These are phyloP conservation scores for Daphoenositta chrysoptera DNA, from an alignment of 2,113 vertebrate genomes.

Conservation along the genomic window DNA sequence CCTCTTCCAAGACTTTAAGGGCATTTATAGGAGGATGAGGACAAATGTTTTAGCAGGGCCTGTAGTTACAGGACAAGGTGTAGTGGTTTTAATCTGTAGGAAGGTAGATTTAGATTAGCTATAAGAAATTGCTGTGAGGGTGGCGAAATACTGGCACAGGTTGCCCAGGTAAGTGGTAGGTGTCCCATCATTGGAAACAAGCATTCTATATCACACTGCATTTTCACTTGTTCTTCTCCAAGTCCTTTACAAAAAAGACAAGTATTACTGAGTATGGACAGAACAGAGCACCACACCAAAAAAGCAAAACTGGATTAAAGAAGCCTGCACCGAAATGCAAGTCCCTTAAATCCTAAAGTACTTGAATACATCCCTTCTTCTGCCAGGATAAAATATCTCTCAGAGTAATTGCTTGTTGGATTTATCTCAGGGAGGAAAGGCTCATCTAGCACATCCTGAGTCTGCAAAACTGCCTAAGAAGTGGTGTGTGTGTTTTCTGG, in stretches of 20 bases:
- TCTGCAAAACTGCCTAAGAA: background rate
- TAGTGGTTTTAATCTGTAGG: background rate
- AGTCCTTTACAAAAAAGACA: background rate
- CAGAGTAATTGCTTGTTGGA: background rate
- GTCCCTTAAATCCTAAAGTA: background rate
- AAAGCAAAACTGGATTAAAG: background rate
- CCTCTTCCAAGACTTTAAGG: background rate
- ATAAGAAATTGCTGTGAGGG: background rate
- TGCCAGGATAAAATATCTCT: background rate
- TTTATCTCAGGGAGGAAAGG: background rate
- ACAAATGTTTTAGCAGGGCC: background rate
- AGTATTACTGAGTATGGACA: background rate
- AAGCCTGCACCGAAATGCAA: background rate
- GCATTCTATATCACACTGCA: background rate
- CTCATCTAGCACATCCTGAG: background rate
- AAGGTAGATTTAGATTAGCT: background rate
- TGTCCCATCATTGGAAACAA: background rate
- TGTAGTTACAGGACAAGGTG: background rate
- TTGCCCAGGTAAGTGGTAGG: background rate
- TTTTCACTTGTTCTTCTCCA: background rate
- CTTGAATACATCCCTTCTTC: background rate
- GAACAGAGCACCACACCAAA: background rate
- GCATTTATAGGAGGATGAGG: background rate
- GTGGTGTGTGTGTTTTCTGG: background rate
- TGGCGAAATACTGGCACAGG: background rate